Conservation (phyloP, 2,888 invertebrate species). For the Sepioteuthis lessoniana region DNA sequence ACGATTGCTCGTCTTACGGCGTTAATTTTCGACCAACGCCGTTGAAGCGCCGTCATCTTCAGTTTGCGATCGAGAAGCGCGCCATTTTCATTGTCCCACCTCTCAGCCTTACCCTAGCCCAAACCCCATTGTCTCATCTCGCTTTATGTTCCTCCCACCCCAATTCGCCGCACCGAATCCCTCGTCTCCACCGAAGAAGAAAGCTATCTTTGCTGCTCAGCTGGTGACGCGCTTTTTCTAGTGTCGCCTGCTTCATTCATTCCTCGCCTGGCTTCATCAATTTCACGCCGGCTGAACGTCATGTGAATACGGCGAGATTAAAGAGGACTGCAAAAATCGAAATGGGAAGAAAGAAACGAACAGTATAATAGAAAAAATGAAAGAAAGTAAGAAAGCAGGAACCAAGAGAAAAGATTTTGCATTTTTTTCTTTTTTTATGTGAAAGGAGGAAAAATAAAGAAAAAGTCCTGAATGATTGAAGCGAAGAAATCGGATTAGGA, state of each 20-base stretch:
- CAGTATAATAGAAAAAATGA: not conserved
- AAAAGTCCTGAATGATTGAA: not conserved
- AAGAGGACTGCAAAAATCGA: not conserved
- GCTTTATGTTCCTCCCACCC: too few relatives aligned
- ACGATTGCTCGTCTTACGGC: not conserved
- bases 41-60: not conserved
- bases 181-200: not conserved
- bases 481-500: not conserved
- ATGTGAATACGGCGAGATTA: not conserved
- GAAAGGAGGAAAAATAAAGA: not conserved
- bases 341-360: not conserved
- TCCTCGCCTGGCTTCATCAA: constrained; percentile 21
- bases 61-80: not conserved
- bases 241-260: constrained; percentile 4
- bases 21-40: constrained; percentile 11
- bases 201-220: not conserved
- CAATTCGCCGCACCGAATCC: too few relatives aligned
- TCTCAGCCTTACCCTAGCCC: not conserved
- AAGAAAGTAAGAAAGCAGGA: not conserved
- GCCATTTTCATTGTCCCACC: not conserved
- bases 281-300: constrained; percentile 13
- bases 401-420: too few relatives aligned
- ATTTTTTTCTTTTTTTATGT: too few relatives aligned
- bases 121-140: not conserved
- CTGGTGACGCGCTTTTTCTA: not conserved